Evolutionary conservation across 2,888 invertebrate genomes (phyloP).

Genomic region (Microdon myrmicae): DNA sequence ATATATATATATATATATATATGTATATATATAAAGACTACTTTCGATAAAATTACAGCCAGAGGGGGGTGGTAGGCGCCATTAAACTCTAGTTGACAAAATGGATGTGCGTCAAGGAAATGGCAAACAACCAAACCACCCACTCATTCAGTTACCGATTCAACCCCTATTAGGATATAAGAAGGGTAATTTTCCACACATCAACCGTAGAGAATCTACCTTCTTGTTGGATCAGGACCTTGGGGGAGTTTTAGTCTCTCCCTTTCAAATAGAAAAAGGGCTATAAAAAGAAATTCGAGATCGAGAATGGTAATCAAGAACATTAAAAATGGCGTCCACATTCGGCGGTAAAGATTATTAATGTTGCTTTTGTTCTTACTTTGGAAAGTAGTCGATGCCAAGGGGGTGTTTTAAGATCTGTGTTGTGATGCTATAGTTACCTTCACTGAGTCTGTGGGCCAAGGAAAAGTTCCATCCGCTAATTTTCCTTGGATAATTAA

Average conservation of each 20-base stretch:
- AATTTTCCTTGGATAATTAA: no score
- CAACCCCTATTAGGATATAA: constrained; percentile 51
- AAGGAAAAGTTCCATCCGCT: no score
- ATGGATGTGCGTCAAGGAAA: constrained; percentile 43
- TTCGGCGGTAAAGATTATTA: constrained; percentile 41
- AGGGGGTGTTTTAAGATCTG: constrained; percentile 10
- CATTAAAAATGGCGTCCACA: constrained; percentile 50
- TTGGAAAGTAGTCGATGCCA: constrained; percentile 6
- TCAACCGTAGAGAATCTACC: constrained; percentile 45
- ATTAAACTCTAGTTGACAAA: constrained; percentile 51
- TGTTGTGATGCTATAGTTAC: constrained; percentile 34
- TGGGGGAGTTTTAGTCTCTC: constrained; percentile 7
- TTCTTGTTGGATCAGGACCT: constrained; percentile 6
- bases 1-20: no score
- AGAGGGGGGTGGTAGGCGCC: constrained; percentile 41
- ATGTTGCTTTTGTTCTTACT: constrained; percentile 25
- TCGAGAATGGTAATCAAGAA: constrained; percentile 29
- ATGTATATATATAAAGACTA: no score
- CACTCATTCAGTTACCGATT: constrained; percentile 43
- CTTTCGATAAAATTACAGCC: constrained; percentile 13
- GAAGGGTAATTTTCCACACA: constrained; percentile 52
- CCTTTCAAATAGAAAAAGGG: background rate
- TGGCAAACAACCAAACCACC: constrained; percentile 37
- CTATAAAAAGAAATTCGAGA: background rate
- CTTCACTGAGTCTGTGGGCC: constrained; percentile 31